Evolutionary conservation across 1,140 invertebrate species (phyloP).

Genomic region (Acyrthosiphon pisum): DNA sequence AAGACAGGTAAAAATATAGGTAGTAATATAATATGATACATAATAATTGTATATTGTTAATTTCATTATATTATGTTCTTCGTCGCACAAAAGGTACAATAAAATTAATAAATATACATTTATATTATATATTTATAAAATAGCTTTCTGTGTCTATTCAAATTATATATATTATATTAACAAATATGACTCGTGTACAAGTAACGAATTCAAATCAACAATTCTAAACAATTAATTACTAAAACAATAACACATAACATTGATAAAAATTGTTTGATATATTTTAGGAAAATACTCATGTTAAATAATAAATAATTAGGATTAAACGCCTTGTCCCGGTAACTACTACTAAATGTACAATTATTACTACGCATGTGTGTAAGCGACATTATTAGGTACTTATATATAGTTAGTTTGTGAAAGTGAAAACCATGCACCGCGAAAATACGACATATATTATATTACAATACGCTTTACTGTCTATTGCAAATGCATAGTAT

Average conservation of each 20-base stretch:
- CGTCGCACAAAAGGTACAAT: neutral
- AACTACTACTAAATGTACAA: neutral
- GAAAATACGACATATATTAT: neutral
- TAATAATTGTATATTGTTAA: conserved; percentile 2
- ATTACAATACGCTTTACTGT: neutral
- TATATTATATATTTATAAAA: neutral
- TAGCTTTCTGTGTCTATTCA: neutral
- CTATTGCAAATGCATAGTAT: neutral
- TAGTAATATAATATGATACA: neutral
- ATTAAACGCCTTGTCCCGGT: neutral
- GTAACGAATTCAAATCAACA: neutral
- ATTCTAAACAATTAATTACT: neutral
- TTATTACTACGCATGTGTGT: neutral
- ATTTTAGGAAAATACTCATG: neutral
- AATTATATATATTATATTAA: neutral
- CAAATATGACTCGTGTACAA: neutral
- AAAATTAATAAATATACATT: neutral
- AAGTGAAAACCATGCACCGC: neutral
- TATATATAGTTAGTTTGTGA: neutral
- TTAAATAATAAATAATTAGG: neutral
- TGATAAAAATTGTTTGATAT: neutral
- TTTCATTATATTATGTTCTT: neutral
- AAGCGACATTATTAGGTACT: neutral
- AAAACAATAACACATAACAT: neutral
- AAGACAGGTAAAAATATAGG: neutral